Evolutionary conservation across 2,113 vertebrate species (phyloP), one percentile per base, ranked within the genome.

Genomic region (Tonatia bakeri): DNA sequence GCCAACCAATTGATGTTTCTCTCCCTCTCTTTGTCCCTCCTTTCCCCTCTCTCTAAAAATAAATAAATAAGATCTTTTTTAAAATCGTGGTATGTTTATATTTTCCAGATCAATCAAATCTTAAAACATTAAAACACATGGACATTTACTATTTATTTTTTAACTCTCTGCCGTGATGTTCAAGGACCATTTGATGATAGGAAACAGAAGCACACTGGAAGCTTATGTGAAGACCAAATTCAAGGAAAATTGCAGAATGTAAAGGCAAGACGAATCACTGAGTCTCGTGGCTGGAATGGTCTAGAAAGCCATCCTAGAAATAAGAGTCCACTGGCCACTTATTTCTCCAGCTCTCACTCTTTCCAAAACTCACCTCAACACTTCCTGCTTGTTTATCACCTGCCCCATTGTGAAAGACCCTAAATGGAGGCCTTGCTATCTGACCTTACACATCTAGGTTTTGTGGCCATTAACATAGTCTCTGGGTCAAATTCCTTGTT

Each of bases 121-220:
- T 93, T 87, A 84, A 84, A 64, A 91, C 47, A 90, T 70, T 50
- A 73, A 90, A 95, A n/a, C n/a, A 93, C 24, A 72, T 72, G 40
- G 43, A 19, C 7, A 87, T 22, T 81, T 87, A 82, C 59, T 69
- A 91, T 45, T 90, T 79, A 75, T 87, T 90, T 96, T 93, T 84
- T 69, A 81, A 80, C 5, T 52, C 4, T 96, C 28, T 87, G 40
- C 70, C 54, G 52, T 85, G 40, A 95, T 80, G 16, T 59, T 67
- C 15, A 95, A 85, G 38, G 52, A 77, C 7, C 31, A 52, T n/a
- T 77, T 90, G 40, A 26, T 59, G 82, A 14, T 47, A 69, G 81
- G 80, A 93, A 94, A 90, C 15, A 75, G 84, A 72, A 87, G 31
- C 19, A 90, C 6, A 50, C 12, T 70, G 24, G 38, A 94, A 96